Evolutionary conservation across 2,888 invertebrate genomes (phyloP).

Genomic region (Deilephila elpenor): DNA sequence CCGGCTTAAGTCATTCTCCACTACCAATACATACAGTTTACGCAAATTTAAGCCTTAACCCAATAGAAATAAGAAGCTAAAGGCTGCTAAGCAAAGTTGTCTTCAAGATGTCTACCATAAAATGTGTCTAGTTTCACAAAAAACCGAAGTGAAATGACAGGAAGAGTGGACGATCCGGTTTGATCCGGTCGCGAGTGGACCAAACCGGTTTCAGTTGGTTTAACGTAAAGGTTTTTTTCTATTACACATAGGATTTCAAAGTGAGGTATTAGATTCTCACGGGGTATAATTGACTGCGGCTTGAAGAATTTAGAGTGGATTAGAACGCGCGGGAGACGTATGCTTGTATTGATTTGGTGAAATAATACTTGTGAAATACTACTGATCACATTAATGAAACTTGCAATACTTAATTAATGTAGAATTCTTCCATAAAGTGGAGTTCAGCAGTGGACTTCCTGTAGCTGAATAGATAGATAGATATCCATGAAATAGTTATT

Average conservation of each 20-base stretch:
- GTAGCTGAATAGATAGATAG: no score
- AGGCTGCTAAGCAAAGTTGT: background rate
- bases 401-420: no score
- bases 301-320: background rate
- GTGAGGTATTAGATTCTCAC: conserved; percentile 1
- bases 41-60: background rate
- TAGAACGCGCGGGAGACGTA: background rate
- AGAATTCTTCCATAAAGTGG: no score
- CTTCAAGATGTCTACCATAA: background rate
- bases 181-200: conserved; percentile 1
- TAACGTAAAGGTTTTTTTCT: conserved; percentile 7
- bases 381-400: no score
- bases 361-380: no score
- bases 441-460: no score
- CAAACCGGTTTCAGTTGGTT: conserved; percentile 17
- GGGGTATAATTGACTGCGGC: background rate
- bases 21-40: background rate
- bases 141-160: conserved; percentile 35
- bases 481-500: no score
- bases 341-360: no score
- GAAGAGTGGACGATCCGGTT: conserved; percentile 36
- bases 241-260: background rate
- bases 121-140: conserved; percentile 23
- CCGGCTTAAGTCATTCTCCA: background rate
- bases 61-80: background rate